phyloP scores from a whole-genome alignment of 2,888 invertebrate species.

The Acrocyrtus sp. region DNA sequence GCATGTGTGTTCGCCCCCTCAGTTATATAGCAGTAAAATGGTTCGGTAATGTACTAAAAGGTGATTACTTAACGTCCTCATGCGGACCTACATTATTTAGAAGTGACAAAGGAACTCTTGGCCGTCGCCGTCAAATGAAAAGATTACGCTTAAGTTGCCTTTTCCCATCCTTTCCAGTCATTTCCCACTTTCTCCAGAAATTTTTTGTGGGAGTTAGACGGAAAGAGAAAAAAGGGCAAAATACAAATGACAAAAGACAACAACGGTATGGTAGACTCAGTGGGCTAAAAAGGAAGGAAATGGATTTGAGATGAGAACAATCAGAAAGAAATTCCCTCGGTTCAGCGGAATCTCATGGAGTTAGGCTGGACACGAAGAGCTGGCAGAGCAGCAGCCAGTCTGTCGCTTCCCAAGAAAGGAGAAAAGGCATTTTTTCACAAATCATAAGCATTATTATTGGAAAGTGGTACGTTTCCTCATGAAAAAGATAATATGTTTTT shows the following conservation, averaged over 20 bases:
- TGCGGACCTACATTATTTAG: conserved; percentile 16
- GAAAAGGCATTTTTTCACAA: not conserved
- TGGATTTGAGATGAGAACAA: conserved; percentile 21
- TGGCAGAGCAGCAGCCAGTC: too few species aligned
- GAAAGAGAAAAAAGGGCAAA: too few species aligned
- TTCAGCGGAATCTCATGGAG: not conserved
- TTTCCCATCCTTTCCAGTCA: not conserved
- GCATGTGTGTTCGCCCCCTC: too few species aligned
- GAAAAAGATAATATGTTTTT: conserved; percentile 28
- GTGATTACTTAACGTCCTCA: too few species aligned
- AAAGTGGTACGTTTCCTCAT: conserved; percentile 4
- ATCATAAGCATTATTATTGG: not conserved
- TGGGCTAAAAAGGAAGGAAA: conserved; percentile 15
- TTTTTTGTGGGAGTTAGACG: too few species aligned
- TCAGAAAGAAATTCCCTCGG: conserved; percentile 6
- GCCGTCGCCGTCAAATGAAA: not conserved
- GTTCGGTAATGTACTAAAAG: too few species aligned
- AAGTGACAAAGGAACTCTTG: not conserved
- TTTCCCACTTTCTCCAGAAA: too few species aligned
- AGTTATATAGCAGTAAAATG: too few species aligned
- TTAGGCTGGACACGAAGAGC: not conserved
- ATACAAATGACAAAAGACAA: too few species aligned
- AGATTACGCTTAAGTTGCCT: not conserved
- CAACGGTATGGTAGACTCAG: too few species aligned
- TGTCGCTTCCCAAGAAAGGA: not conserved